Base-by-base conservation (phyloP, 2,797 vertebrate genomes). In the Hippocampus kuda region DNA sequence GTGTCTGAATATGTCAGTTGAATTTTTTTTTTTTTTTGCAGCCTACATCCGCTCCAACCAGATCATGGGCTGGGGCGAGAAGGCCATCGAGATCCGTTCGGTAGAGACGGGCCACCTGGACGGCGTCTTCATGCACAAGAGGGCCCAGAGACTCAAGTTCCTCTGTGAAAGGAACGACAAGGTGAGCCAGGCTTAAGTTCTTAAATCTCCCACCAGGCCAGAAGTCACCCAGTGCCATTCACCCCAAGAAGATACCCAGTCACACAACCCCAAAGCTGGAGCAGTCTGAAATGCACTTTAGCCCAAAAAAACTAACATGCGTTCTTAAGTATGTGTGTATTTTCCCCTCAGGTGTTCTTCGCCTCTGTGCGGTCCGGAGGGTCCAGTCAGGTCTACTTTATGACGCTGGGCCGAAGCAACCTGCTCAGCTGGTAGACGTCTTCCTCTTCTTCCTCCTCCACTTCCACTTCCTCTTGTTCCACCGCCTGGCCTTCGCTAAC, bases 1-100 rank as follows among this genome's bases (percentile, higher is more conserved):
- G 10, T 54, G 53, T 24, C 10, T 24, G 53, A 24, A 53, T n/a
- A 10, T 56, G 53, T 24, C n/a, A 12, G 5, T 34, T 30, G 26
- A 61, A 16, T 12, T 8, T 65, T 24, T 65, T 7, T 26, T 26
- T 20, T 41, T 77, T 24, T 80, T 26, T 57, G 57, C 81, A 95
- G 93, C 94, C 8, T 95, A 95, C 84, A 95, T 95, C 83, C 93
- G 94, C 70, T 96, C 94, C 72, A 96, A 96, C 78, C 94, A 96
- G 90, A 95, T 95, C 81, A 95, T 96, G 94, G 94, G 94, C 61
- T 96, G 94, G 94, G 94, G 94, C 0, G 94, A 95, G 87, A 95
- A 96, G 84, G 94, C 94, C 87, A 96, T 95, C 8, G 94, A 96
- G 89, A 96, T 96, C 88, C 94, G 94, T 78, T 94, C 94, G 0